Evolutionary conservation across 2,888 invertebrate species (phyloP).

Genomic region (Drosophila mayaguana): DNA sequence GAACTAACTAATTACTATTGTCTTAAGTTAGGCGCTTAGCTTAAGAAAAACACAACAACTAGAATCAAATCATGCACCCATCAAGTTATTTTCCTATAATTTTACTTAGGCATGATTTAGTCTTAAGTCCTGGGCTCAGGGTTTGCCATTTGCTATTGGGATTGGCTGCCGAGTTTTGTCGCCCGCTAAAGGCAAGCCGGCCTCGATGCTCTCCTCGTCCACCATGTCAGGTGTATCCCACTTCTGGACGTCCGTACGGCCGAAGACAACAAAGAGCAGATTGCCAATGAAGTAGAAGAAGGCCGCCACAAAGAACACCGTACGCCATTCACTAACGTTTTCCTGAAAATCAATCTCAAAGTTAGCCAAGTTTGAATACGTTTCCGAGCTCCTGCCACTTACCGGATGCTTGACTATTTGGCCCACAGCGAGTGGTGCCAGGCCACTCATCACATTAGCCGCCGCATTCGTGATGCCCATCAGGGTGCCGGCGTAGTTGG

Average conservation of each 20-base stretch:
- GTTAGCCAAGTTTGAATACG: neutral
- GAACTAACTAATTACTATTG: conserved; percentile 37
- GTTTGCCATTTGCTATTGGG: conserved; percentile 25
- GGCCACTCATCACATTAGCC: conserved; percentile 91
- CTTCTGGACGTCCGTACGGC: conserved; percentile 86
- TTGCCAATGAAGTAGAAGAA: conserved; percentile 86
- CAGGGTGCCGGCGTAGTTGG: conserved; percentile 92
- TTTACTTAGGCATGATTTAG: conserved; percentile 27
- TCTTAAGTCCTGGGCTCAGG: conserved; percentile 31
- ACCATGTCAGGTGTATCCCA: conserved; percentile 87
- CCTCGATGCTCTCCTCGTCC: conserved; percentile 58
- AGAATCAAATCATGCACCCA: conserved; percentile 30
- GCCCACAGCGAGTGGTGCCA: conserved; percentile 91
- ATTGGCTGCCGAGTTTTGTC: conserved; percentile 19
- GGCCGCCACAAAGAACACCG: conserved; percentile 87
- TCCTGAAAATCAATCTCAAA: conserved; percentile 49
- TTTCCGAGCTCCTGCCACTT: conserved; percentile 62
- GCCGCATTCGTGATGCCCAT: conserved; percentile 94
- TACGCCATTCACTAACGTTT: conserved; percentile 86
- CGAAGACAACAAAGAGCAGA: conserved; percentile 86
- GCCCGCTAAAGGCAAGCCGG: conserved; percentile 51
- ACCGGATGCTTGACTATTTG: conserved; percentile 89
- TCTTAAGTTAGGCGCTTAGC: conserved; percentile 43
- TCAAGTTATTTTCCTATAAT: neutral
- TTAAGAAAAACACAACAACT: conserved; percentile 43